Conservation (phyloP, 2,113 vertebrate genomes). For the Neogobius melanostomus region DNA sequence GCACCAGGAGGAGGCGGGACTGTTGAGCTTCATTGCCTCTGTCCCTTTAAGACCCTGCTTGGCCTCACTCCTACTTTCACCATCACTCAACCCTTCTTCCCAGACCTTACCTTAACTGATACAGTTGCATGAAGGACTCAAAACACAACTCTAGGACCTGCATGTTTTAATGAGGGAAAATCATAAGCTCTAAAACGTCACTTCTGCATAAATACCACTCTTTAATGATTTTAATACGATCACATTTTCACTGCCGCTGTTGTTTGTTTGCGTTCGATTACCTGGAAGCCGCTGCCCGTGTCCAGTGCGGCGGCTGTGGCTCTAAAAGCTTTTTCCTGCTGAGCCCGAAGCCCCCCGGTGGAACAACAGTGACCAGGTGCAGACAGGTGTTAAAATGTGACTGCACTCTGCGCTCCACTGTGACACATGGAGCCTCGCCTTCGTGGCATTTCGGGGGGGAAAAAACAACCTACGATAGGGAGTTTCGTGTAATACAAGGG, state of each 20-base stretch:
- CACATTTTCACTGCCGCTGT: neutral
- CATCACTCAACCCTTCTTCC: too few species aligned
- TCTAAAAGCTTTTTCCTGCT: constrained; percentile 53
- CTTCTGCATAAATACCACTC: neutral
- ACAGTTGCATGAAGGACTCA: too few species aligned
- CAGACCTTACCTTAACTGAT: too few species aligned
- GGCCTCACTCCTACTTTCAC: too few species aligned
- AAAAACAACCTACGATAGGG: neutral
- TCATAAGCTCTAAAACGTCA: neutral
- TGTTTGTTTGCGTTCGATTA: neutral
- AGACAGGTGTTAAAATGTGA: constrained; percentile 47
- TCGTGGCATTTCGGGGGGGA: neutral
- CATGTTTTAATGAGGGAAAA: neutral
- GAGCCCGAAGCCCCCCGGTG: constrained; percentile 16
- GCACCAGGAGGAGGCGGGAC: too few species aligned
- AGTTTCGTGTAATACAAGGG: neutral
- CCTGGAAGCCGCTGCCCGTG: constrained; percentile 20
- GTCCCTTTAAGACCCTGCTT: too few species aligned
- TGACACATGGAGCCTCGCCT: constrained; percentile 24
- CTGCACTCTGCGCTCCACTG: constrained; percentile 19
- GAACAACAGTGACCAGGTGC: constrained; percentile 23
- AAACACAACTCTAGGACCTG: too few species aligned
- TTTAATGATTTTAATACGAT: neutral
- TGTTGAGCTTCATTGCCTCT: too few species aligned
- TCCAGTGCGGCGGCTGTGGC: constrained; percentile 10